A percentile compares a stretch with the other conserved stretches of the same genome.
These are phyloP conservation scores for Camponotus pennsylvanicus DNA, from an alignment of 1,140 invertebrate genomes.

Conservation along the genomic window DNA sequence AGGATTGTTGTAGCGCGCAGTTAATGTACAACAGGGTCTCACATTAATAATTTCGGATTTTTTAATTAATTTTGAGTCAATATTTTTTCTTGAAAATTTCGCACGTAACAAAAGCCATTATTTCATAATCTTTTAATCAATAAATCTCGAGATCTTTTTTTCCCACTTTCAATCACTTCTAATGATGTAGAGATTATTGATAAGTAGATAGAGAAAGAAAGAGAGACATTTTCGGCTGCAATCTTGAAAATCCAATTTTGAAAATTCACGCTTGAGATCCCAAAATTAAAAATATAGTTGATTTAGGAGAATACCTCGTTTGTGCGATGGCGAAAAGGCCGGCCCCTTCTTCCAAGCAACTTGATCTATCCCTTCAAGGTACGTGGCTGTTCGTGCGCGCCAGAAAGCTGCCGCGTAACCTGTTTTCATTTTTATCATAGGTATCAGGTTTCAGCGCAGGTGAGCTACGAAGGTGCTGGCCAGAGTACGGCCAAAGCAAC, in stretches of 20 bases:
- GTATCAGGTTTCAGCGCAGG: slow-evolving; percentile 84
- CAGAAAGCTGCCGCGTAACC: slow-evolving; percentile 80
- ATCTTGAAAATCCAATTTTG: not conserved
- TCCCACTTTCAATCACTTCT: not conserved
- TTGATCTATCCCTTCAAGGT: slow-evolving; percentile 62
- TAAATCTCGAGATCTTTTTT: not conserved
- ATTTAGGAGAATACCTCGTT: not conserved
- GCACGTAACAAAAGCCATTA: too few species aligned
- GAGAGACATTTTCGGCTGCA: not conserved
- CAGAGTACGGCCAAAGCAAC: slow-evolving; percentile 72
- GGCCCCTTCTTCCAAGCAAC: slow-evolving; percentile 64
- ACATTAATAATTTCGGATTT: not conserved
- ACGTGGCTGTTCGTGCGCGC: slow-evolving; percentile 63
- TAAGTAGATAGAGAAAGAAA: too few species aligned
- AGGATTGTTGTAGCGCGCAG: not conserved
- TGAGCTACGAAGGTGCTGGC: slow-evolving; percentile 79
- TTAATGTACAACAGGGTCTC: not conserved
- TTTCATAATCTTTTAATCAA: not conserved
- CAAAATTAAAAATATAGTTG: not conserved
- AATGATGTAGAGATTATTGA: not conserved
- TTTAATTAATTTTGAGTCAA: not conserved
- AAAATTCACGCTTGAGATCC: not conserved
- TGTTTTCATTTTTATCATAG: slow-evolving; percentile 85
- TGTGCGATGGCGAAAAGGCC: slow-evolving; percentile 49
- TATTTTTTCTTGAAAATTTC: not conserved